Evolutionary conservation across 2,888 invertebrate species (phyloP).

Genomic region (Lymantria dispar): DNA sequence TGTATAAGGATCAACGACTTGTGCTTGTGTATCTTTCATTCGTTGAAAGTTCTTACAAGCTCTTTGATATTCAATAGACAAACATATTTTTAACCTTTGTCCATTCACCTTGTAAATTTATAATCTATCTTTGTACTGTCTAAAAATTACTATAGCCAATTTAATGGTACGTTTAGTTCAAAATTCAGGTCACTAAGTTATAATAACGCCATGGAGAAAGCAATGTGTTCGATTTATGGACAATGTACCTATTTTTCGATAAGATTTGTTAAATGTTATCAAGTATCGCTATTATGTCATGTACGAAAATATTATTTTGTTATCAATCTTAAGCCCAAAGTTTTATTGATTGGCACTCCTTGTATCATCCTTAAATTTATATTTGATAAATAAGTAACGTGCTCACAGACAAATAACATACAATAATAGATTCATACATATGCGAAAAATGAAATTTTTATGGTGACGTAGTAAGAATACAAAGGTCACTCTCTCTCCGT

Average conservation of each 20-base stretch:
- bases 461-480: background rate
- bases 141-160: too few species aligned
- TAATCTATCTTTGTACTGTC: too few species aligned
- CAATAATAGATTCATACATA: constrained; percentile 9
- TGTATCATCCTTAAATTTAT: constrained; percentile 6
- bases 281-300: background rate
- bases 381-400: background rate
- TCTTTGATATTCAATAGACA: too few species aligned
- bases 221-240: background rate
- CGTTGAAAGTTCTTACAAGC: too few species aligned
- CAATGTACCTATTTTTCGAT: constrained; percentile 1
- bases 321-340: constrained; percentile 6
- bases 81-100: too few species aligned
- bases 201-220: background rate
- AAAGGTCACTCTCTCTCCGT: background rate
- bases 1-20: too few species aligned
- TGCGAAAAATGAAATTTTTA: constrained; percentile 1
- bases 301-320: constrained; percentile 3
- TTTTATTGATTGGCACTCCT: constrained; percentile 4
- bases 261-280: constrained; percentile 5
- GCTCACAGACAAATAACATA: constrained; percentile 18
- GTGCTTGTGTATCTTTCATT: too few species aligned
- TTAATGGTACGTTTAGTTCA: background rate
- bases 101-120: too few species aligned
- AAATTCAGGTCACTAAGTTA: background rate